These are phyloP conservation scores for Lepidochitona cinerea DNA, from an alignment of 2,888 invertebrate species.

Conservation along the genomic window DNA sequence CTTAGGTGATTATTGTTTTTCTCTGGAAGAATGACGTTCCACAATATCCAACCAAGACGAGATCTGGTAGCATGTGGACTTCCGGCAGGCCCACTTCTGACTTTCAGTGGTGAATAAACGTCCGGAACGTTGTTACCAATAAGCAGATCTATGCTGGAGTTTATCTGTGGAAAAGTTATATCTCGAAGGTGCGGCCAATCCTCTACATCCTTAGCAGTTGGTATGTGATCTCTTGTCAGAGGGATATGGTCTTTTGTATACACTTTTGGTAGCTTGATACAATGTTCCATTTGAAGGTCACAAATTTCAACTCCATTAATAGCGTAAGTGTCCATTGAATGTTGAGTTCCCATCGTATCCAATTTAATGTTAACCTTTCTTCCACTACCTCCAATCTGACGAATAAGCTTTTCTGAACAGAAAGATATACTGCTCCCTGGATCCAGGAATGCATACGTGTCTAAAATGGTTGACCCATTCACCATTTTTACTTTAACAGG, in stretches of 20 bases:
- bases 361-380: slow-evolving; percentile 4
- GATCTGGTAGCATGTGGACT: no score
- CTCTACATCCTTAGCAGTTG: slow-evolving; percentile 18
- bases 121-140: no score
- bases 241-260: slow-evolving; percentile 23
- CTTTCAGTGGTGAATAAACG: no score
- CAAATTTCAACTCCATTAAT: slow-evolving; percentile 13
- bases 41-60: no score
- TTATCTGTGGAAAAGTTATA: slow-evolving; percentile 9
- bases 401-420: slow-evolving; percentile 5
- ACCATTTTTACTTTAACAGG: slow-evolving; percentile 10
- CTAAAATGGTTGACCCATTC: neutral
- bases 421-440: slow-evolving; percentile 8
- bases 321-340: slow-evolving; percentile 1
- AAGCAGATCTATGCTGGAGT: no score
- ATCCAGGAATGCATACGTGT: slow-evolving; percentile 16
- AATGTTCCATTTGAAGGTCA: slow-evolving; percentile 7
- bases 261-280: slow-evolving; percentile 14
- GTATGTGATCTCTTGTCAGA: slow-evolving; percentile 17
- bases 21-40: no score
- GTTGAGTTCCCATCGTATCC: slow-evolving; percentile 7
- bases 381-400: neutral
- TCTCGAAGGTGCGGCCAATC: slow-evolving; percentile 24
- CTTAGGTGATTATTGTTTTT: no score
- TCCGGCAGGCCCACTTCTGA: no score